Evolutionary conservation across 2,797 vertebrate species (phyloP), one percentile per base, ranked within the genome.

Genomic region (Manis crassicaudata): DNA sequence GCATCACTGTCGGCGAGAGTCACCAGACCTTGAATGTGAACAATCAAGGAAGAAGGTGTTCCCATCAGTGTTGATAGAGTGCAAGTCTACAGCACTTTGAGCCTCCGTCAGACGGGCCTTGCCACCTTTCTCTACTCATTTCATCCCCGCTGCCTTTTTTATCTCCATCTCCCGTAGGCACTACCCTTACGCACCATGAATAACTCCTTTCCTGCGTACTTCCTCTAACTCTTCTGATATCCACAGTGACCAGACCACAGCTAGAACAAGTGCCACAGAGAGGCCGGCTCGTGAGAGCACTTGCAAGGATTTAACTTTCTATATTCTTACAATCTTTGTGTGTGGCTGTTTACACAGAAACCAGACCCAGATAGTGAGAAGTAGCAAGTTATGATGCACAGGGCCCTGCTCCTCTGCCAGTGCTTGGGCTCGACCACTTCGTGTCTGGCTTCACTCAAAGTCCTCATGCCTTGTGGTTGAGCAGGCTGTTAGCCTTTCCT

Each of bases 11-110:
- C 90, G 91, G 65, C 0, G 7, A 88, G 77, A 95, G 81, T 90
- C 82, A 92, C 11, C 79, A 91, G 90, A 95, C 94, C 90, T 96
- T 97, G 92, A 96, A 97, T 62, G 82, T 84, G 88, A 93, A 72
- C 94, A 68, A 60, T 96, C 65, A 58, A 40, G 68, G 54, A 73
- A 90, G 79, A 92, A 88, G 73, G 70, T 87, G 35, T 87, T 91
- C 70, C 76, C 0, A 0, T 67, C 80, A 27, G 8, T 43, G 37
- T 54, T 84, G 75, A 67, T 80, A n/a, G 35, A 82, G 17, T 56
- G 54, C 18, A 62, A 46, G 43, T 88, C n/a, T 54, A 32, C 8
- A 21, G 56, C 11, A 35, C 50, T 84, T 58, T 27, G 16, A 91
- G 50, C n/a, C 50, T 73, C 60, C 13, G 8, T 81, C 50, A 84